Base-by-base conservation (phyloP, 2,888 invertebrate species). In the Tetanocera ferruginea region DNA sequence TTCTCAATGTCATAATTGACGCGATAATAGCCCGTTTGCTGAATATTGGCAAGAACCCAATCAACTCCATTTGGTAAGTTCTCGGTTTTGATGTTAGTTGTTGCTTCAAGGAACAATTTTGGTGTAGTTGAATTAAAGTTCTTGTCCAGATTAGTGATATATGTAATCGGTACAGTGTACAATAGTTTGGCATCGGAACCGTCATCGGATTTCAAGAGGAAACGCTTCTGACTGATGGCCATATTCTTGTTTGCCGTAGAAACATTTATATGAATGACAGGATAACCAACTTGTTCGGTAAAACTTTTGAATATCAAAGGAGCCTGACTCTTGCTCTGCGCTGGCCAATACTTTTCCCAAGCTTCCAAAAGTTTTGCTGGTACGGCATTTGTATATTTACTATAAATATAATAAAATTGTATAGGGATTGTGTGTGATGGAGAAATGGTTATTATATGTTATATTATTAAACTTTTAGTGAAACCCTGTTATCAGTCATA, bases 1-100 rank as follows among this genome's bases (percentile, higher is more conserved):
- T 94, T 94, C 0, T 85, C 85, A 0, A 83, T 83, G 55, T 94
- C 94, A 82, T 96, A 96, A 86, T 94, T 94, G 3, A 94, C 93
- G 82, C 94, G 91, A 88, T 93, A 95, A 86, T 87, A 89, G 1
- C 89, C 88, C 17, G 85, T 86, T 82, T 89, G 83, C 78, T 88
- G 88, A n/a, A 89, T 81, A 37, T 89, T 89, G 17, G 83, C 87
- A 37, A 90, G 81, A 8, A 89, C 70, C 90, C 90, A 89, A 3
- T 37, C 79, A 3, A 74, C 43, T 1, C 49, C 14, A 2, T 0
- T 17, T 2, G 0, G 0, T 0, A 87, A 78, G 0, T 23, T 4
- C 0, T 5, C 76, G 0, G 23, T 34, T 0, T n/a, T 73, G 0
- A 43, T 3, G 0, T 57, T 11, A 0, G 3, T 60, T 0, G 6